Base-by-base conservation (phyloP, 2,113 vertebrate species). In the Stegostoma tigrinum region DNA sequence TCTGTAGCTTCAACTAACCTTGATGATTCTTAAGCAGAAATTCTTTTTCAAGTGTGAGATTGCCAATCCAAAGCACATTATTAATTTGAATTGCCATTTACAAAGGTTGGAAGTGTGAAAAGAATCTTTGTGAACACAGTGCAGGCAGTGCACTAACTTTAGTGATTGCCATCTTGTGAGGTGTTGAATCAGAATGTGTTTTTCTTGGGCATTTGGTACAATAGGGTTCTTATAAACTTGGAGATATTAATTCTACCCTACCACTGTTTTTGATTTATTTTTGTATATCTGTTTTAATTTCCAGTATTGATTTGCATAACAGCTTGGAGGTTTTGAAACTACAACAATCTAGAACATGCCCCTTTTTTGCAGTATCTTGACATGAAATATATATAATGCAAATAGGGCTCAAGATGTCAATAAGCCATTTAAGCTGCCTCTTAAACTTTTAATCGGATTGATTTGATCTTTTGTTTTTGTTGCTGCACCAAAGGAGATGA, bases 301-400 rank as follows among this genome's bases (percentile, higher is more conserved):
- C 87, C 87, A 55, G 52, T 34, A 30, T 90, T 61, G 52, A n/a
- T 90, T 90, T 90, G 87, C 86, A 89, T 55, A 89, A 61, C 52
- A 61, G 27, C 87, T 90, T 90, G 61, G 87, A 52, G 48, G 52
- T 34, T 90, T 90, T 30, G 87, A 61, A 52, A 34, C 52, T 83
- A 83, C 61, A 90, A 90, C 61, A 55, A 64, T n/a, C 52, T 90
- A 34, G 30, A 90, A 90, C 61, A 61, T 90, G 27, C 14, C 52
- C 87, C 87, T n/a, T 61, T 61, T 90, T 17, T 90, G 52, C 24
- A 90, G 55, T 61, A 30, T 61, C 38, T 87, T 89, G 27, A 83
- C 21, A 45, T 83, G 87, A 34, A 34, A 90, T 61, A 10, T 52
- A 61, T 61, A 90, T 34, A 34, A 52, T 3, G 61, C 52, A 90